Conservation (phyloP, 2,113 vertebrate genomes). For the Rhadina sibilatrix region DNA sequence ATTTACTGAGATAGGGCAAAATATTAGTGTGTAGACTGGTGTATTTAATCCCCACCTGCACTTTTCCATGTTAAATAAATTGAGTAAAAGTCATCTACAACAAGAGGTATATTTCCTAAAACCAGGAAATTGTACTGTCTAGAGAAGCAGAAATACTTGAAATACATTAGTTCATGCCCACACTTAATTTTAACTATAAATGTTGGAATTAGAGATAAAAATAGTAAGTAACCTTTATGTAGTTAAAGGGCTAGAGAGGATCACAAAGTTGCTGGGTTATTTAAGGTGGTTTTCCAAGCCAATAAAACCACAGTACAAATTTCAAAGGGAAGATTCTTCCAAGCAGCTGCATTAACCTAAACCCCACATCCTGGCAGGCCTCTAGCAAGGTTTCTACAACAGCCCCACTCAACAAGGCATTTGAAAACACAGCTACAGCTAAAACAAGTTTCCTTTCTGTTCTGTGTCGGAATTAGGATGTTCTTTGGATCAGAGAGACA, state of each 20-base stretch:
- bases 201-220: neutral
- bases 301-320: neutral
- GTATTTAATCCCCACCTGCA: rapidly evolving
- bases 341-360: neutral
- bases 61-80: neutral
- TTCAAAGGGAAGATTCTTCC: neutral
- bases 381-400: neutral
- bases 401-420: rapidly evolving
- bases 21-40: neutral
- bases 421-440: neutral
- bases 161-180: neutral
- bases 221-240: neutral
- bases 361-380: neutral
- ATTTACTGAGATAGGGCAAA: neutral
- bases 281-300: neutral
- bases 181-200: neutral
- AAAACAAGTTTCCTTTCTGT: neutral
- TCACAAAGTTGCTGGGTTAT: neutral
- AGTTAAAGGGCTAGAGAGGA: neutral
- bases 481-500: neutral
- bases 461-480: neutral
- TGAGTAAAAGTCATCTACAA: neutral
- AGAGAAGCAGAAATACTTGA: neutral
- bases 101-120: neutral
- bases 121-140: neutral